These are phyloP conservation scores for Campylomormyrus tamandua DNA, from an alignment of 2,113 vertebrate species.

Conservation along the genomic window DNA sequence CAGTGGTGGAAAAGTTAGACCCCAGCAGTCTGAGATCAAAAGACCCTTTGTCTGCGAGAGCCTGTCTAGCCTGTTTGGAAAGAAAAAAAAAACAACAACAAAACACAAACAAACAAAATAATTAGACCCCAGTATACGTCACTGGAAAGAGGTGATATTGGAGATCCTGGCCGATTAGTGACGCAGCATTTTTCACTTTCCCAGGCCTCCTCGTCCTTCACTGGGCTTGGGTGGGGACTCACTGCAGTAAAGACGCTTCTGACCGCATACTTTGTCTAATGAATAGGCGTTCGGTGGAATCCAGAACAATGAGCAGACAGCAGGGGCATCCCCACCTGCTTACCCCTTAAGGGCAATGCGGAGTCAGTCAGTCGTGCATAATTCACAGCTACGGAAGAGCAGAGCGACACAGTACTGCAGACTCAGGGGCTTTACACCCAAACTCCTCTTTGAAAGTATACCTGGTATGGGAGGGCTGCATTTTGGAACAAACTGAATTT, in stretches of 20 bases:
- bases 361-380: constrained; percentile 58
- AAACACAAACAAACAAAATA: constrained; percentile 13
- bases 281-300: constrained; percentile 52
- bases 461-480: background rate
- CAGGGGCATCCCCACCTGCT: constrained; percentile 48
- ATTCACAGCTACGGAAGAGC: constrained; percentile 59
- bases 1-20: background rate
- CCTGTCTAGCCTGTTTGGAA: constrained; percentile 35
- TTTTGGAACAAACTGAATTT: background rate
- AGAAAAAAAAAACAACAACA: constrained; percentile 11
- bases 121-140: constrained; percentile 39
- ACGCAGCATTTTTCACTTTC: constrained; percentile 36
- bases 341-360: constrained; percentile 55
- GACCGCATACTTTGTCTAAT: constrained; percentile 59
- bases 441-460: background rate
- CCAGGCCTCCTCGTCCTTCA: background rate
- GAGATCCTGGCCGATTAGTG: constrained; percentile 57
- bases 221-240: constrained; percentile 1
- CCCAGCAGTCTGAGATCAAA: background rate
- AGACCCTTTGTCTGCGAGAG: background rate
- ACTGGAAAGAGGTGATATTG: constrained; percentile 41
- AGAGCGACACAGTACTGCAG: constrained; percentile 57
- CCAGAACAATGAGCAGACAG: constrained; percentile 52
- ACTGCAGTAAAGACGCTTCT: constrained; percentile 58
- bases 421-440: constrained; percentile 4